These are phyloP conservation scores for Sprattus sprattus DNA, from an alignment of 2,113 vertebrate genomes.

Conservation along the genomic window DNA sequence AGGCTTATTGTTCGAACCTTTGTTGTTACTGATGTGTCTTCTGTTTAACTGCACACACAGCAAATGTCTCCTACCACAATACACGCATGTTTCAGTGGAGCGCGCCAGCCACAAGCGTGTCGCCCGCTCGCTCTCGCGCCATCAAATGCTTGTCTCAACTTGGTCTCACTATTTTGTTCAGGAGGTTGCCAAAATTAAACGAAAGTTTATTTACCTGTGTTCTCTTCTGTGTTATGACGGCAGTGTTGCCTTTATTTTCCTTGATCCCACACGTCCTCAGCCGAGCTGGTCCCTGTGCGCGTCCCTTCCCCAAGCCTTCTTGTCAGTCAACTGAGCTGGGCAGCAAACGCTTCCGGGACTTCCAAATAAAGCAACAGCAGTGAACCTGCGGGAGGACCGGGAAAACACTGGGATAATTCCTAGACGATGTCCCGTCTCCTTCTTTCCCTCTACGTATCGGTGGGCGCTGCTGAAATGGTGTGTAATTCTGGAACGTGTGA, in stretches of 20 bases:
- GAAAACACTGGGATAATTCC: slow-evolving; percentile 13
- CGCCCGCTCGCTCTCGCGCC: background rate
- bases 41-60: slow-evolving; percentile 22
- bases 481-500: background rate
- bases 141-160: background rate
- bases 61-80: slow-evolving; percentile 20
- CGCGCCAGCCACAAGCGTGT: slow-evolving; percentile 17
- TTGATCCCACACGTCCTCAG: slow-evolving; percentile 28
- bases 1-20: slow-evolving; percentile 21
- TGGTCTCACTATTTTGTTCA: background rate
- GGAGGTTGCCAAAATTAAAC: background rate
- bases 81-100: slow-evolving; percentile 28
- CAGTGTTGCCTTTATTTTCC: background rate
- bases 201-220: background rate
- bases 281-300: slow-evolving; percentile 40
- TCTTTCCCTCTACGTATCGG: background rate
- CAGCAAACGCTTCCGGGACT: slow-evolving; percentile 81
- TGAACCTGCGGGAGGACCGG: slow-evolving; percentile 60
- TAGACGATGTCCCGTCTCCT: slow-evolving; percentile 48
- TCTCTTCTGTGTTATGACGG: background rate
- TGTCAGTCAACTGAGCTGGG: slow-evolving; percentile 72
- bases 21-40: slow-evolving; percentile 18
- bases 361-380: slow-evolving; percentile 83
- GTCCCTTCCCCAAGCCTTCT: slow-evolving; percentile 51
- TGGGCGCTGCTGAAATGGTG: background rate